Evolutionary conservation across 2,888 invertebrate species (phyloP).

Genomic region (Drosophila nigricruria): DNA sequence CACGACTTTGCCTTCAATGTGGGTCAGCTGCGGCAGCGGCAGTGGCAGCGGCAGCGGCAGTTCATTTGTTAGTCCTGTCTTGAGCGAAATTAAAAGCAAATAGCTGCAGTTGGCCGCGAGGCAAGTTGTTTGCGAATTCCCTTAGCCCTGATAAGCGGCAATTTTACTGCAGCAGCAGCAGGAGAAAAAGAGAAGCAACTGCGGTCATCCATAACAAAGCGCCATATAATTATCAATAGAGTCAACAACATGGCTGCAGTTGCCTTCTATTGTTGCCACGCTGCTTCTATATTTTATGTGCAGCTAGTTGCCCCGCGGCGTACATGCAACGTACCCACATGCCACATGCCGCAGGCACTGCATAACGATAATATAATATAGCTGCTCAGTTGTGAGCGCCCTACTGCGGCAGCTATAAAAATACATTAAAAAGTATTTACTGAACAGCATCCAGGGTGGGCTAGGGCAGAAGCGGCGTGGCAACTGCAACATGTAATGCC

Average conservation of each 20-base stretch:
- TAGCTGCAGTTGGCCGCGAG: slow-evolving; percentile 56
- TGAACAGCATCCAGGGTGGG: slow-evolving; percentile 2
- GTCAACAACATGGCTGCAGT: slow-evolving; percentile 62
- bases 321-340: slow-evolving; percentile 30
- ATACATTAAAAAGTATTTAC: slow-evolving; percentile 58
- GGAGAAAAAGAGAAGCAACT: neutral
- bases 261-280: slow-evolving; percentile 33
- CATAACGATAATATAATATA: slow-evolving; percentile 63
- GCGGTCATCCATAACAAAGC: slow-evolving; percentile 66
- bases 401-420: slow-evolving; percentile 28
- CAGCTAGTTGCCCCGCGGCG: slow-evolving; percentile 28
- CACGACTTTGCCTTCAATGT: slow-evolving; percentile 51
- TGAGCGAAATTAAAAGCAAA: slow-evolving; percentile 76
- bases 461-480: neutral
- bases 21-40: slow-evolving; percentile 51
- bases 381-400: slow-evolving; percentile 27
- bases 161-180: slow-evolving; percentile 58
- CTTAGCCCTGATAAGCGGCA: slow-evolving; percentile 75
- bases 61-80: slow-evolving; percentile 71
- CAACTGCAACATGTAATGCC: slow-evolving; percentile 40
- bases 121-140: slow-evolving; percentile 4
- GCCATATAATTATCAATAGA: slow-evolving; percentile 73
- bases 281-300: neutral
- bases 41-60: slow-evolving; percentile 38
- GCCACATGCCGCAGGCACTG: slow-evolving; percentile 23